phyloP scores from a whole-genome alignment of 2,113 vertebrate genomes.

The Sminthopsis crassicaudata region DNA sequence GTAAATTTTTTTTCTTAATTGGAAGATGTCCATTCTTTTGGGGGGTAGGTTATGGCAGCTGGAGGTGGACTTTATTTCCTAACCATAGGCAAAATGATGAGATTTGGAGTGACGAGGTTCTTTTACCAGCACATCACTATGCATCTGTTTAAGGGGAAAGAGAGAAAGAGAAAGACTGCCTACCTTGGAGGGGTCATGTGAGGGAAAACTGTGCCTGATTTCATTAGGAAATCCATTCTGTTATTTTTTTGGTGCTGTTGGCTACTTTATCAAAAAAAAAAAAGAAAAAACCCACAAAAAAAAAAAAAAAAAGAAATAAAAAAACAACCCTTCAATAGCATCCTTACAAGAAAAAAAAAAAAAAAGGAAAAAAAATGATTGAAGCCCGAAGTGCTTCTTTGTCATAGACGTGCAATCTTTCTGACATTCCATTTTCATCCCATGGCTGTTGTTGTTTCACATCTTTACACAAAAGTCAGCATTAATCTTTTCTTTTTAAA shows the following conservation, averaged over 20 bases:
- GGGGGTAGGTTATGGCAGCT: conserved; percentile 86
- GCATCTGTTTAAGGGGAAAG: conserved; percentile 85
- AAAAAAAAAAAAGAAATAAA: neutral
- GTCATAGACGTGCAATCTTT: conserved; percentile 98
- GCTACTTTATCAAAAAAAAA: conserved; percentile 94
- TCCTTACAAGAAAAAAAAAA: conserved; percentile 82
- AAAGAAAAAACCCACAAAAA: conserved; percentile 44
- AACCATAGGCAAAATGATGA: conserved; percentile 82
- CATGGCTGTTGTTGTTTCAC: conserved; percentile 82
- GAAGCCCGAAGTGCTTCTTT: conserved; percentile 90
- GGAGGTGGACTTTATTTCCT: conserved; percentile 85
- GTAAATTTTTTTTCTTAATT: conserved; percentile 84
- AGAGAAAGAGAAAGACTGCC: conserved; percentile 81
- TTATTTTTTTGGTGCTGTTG: conserved; percentile 98
- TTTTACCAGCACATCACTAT: conserved; percentile 91
- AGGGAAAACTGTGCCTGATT: conserved; percentile 97
- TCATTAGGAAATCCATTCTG: conserved; percentile 93
- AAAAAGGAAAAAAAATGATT: conserved; percentile 78
- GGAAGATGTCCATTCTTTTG: conserved; percentile 84
- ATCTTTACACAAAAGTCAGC: conserved; percentile 86
- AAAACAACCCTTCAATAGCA: conserved; percentile 87
- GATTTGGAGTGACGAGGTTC: conserved; percentile 82
- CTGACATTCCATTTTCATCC: conserved; percentile 97
- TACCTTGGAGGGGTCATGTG: conserved; percentile 87
- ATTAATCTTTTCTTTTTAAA: conserved; percentile 83